phyloP scores from a whole-genome alignment of 2,888 invertebrate genomes.

The Dusona sp. region DNA sequence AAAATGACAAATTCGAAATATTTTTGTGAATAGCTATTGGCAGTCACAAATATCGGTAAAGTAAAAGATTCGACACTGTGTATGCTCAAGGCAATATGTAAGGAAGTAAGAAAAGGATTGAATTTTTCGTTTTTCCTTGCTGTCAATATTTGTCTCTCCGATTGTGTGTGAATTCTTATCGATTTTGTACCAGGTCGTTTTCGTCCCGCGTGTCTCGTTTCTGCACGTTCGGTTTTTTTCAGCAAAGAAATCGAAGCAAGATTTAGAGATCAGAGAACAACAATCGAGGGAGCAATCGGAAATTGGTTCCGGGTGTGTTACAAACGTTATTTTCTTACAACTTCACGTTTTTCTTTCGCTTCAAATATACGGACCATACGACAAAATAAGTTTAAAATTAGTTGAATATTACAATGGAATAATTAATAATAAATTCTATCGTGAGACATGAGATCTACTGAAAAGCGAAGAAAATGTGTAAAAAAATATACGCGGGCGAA shows the following conservation, averaged over 20 bases:
- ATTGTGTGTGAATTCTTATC: conserved; percentile 12
- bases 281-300: conserved; percentile 61
- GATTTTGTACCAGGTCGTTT: conserved; percentile 51
- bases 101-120: background rate
- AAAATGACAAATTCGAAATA: background rate
- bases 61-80: background rate
- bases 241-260: conserved; percentile 36
- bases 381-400: background rate
- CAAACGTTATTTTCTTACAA: conserved; percentile 9
- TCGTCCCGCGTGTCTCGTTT: conserved; percentile 57
- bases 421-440: too few species aligned
- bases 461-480: conserved; percentile 24
- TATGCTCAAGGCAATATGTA: background rate
- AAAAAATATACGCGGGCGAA: conserved; percentile 6
- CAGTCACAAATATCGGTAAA: conserved; percentile 5
- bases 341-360: background rate
- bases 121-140: conserved; percentile 36
- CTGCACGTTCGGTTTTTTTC: conserved; percentile 22
- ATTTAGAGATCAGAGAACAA: conserved; percentile 43
- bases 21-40: background rate
- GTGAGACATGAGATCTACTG: conserved; percentile 14
- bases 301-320: conserved; percentile 39
- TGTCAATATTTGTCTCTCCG: conserved; percentile 41
- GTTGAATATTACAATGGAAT: background rate
- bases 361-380: background rate